phyloP scores from a whole-genome alignment of 2,888 invertebrate species.

The Thera britannica region DNA sequence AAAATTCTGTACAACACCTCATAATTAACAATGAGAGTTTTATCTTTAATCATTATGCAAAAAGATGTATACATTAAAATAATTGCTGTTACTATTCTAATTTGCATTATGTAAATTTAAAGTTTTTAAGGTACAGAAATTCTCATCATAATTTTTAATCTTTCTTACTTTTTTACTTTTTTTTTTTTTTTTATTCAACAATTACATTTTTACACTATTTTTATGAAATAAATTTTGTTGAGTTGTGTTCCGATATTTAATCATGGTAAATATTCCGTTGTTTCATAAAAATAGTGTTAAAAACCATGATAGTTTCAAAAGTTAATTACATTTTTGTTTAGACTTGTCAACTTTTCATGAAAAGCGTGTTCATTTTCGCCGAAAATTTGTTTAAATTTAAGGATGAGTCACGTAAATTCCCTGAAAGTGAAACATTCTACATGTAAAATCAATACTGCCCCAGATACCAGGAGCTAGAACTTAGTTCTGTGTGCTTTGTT shows the following conservation, averaged over 20 bases:
- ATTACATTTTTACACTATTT: too few relatives aligned
- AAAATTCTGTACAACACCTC: slow-evolving; percentile 15
- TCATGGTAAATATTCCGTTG: too few relatives aligned
- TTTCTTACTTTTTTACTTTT: too few relatives aligned
- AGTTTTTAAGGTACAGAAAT: not conserved
- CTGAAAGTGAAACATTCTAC: slow-evolving; percentile 4
- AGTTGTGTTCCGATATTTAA: too few relatives aligned
- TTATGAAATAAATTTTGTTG: too few relatives aligned
- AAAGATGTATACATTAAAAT: slow-evolving; percentile 39
- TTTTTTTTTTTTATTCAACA: too few relatives aligned
- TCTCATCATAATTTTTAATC: too few relatives aligned
- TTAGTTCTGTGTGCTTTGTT: not conserved
- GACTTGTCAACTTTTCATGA: not conserved
- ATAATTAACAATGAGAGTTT: slow-evolving; percentile 25
- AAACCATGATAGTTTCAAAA: too few relatives aligned
- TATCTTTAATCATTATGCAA: slow-evolving; percentile 32
- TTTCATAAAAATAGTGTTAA: too few relatives aligned
- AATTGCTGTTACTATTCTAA: slow-evolving; percentile 39
- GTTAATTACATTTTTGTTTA: slow-evolving; percentile 8
- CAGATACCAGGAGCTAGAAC: not conserved
- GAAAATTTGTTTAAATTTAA: slow-evolving; percentile 3
- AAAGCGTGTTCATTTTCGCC: slow-evolving; percentile 6
- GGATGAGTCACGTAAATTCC: slow-evolving; percentile 22
- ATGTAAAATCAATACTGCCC: slow-evolving; percentile 22
- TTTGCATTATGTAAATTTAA: slow-evolving; percentile 41